phyloP scores from a whole-genome alignment of 2,797 vertebrate genomes.

The Cuniculus paca region DNA sequence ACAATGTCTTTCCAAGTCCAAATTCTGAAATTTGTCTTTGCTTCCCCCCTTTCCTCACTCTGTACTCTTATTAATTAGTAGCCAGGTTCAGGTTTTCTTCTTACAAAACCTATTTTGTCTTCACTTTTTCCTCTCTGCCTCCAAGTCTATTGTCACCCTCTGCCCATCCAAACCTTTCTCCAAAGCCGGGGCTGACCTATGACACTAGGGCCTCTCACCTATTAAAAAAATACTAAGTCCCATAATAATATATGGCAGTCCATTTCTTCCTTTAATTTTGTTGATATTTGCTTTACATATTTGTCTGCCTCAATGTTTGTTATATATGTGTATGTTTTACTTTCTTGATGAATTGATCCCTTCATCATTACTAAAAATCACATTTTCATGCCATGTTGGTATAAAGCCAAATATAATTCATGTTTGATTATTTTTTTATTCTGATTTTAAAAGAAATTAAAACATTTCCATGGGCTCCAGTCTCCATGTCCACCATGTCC shows the following conservation, averaged over 20 bases:
- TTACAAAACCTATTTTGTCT: neutral
- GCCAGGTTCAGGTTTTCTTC: neutral
- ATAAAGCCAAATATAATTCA: conserved; percentile 3
- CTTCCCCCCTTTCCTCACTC: neutral
- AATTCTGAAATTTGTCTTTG: neutral
- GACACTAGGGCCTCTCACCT: neutral
- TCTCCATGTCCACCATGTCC: neutral
- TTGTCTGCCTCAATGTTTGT: neutral
- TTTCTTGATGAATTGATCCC: neutral
- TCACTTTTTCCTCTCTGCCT: neutral
- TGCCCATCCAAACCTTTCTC: neutral
- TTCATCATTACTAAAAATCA: neutral
- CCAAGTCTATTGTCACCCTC: no score
- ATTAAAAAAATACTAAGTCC: neutral
- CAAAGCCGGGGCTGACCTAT: neutral
- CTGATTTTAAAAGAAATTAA: conserved; percentile 14
- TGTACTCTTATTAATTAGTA: neutral
- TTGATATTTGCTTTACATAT: neutral
- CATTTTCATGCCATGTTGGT: neutral
- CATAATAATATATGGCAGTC: neutral
- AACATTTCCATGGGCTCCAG: neutral
- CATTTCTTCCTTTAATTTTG: neutral
- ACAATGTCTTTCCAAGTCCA: neutral
- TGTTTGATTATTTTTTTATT: neutral
- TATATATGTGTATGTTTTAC: neutral